Conservation (phyloP, 2,797 vertebrate genomes). For the Cynodonichthys magdalenae region DNA sequence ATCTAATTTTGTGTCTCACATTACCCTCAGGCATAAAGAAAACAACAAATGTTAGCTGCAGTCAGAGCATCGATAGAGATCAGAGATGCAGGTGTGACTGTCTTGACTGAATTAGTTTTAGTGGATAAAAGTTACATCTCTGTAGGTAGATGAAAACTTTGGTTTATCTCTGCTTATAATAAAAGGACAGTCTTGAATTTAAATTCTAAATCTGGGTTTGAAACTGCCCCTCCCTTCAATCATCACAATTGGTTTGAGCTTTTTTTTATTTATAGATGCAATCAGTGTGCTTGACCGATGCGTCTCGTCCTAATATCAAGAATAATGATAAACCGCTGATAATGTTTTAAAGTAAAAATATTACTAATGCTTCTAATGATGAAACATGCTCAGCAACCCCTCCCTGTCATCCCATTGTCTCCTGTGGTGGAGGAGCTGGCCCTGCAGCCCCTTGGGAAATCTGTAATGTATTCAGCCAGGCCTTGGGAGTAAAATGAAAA, state of each 20-base stretch:
- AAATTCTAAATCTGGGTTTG: neutral
- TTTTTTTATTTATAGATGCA: conserved; percentile 28
- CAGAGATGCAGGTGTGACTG: conserved; percentile 2
- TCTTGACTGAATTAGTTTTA: conserved; percentile 53
- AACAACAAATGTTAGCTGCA: conserved; percentile 41
- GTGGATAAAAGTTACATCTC: conserved; percentile 12
- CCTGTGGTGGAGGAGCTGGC: conserved; percentile 54
- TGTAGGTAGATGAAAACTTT: neutral
- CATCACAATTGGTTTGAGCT: conserved; percentile 18
- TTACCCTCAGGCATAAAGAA: conserved; percentile 54
- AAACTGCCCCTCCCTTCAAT: conserved; percentile 32
- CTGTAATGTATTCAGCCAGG: conserved; percentile 79
- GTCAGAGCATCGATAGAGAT: conserved; percentile 19
- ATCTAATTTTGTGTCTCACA: conserved; percentile 63
- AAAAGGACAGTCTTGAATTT: neutral
- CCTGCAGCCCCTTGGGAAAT: conserved; percentile 73
- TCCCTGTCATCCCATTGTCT: conserved; percentile 73
- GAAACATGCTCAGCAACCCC: conserved; percentile 70
- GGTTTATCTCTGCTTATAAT: conserved; percentile 12
- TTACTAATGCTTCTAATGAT: conserved; percentile 72
- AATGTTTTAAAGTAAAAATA: conserved; percentile 70
- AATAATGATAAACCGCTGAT: conserved; percentile 58
- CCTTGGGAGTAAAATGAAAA: conserved; percentile 83
- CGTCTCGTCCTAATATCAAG: conserved; percentile 39
- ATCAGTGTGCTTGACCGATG: conserved; percentile 45